Evolutionary conservation across 1,140 invertebrate species (phyloP).

Genomic region (Paracyclopina nana): DNA sequence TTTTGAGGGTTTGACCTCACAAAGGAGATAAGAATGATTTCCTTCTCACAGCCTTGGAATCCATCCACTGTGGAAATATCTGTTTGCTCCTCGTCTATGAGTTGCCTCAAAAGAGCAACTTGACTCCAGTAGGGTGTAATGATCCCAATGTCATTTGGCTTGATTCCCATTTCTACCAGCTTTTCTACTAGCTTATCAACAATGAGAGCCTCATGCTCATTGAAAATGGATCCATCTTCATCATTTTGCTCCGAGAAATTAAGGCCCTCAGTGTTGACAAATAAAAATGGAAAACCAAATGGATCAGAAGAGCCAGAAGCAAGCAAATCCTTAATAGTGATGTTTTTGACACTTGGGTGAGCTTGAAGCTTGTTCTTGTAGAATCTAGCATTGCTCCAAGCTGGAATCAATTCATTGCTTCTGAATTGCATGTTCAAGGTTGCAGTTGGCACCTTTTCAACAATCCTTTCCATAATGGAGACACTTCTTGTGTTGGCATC

Average conservation of each 20-base stretch:
- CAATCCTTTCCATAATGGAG: background rate
- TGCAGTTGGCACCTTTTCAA: too few species aligned
- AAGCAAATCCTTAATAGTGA: background rate
- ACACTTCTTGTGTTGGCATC: background rate
- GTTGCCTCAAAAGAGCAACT: background rate
- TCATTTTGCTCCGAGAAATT: background rate
- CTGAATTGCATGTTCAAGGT: constrained; percentile 8
- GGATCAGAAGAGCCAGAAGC: background rate
- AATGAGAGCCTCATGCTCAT: background rate
- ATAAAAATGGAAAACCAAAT: background rate
- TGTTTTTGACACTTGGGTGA: background rate
- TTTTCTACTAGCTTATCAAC: constrained; percentile 4
- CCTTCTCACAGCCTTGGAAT: constrained; percentile 36
- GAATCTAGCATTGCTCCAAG: background rate
- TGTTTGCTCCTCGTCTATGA: constrained; percentile 20
- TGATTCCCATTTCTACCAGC: background rate
- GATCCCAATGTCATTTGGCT: constrained; percentile 8
- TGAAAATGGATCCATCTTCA: constrained; percentile 8
- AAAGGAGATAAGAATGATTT: constrained; percentile 33
- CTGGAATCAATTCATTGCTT: background rate
- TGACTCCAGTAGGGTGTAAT: constrained; percentile 13
- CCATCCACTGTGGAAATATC: constrained; percentile 40
- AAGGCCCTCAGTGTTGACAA: background rate
- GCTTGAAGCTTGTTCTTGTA: background rate
- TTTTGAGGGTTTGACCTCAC: constrained; percentile 31